These are phyloP conservation scores for Orius insidiosus DNA, from an alignment of 1,140 invertebrate species.

Conservation along the genomic window DNA sequence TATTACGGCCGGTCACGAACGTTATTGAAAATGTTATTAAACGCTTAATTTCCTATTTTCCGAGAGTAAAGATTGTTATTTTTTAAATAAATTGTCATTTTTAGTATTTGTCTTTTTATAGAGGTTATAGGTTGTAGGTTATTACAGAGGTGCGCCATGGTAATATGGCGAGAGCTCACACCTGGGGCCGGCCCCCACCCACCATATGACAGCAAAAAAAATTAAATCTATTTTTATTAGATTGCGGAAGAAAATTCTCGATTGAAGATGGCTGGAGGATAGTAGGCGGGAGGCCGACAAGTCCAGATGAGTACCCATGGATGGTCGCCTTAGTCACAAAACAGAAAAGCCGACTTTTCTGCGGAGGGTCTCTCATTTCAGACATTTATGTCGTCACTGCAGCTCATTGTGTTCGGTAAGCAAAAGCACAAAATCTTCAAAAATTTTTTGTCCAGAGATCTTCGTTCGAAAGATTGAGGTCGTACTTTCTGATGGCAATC, in stretches of 20 bases:
- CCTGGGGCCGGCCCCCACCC: too few species aligned
- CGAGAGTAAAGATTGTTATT: too few species aligned
- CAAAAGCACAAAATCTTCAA: not conserved
- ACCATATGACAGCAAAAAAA: too few species aligned
- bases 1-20: too few species aligned
- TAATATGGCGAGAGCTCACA: too few species aligned
- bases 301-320: constrained; percentile 35
- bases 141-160: too few species aligned
- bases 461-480: constrained; percentile 24
- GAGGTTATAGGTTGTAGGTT: too few species aligned
- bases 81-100: too few species aligned
- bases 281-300: constrained; percentile 30
- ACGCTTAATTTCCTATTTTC: too few species aligned
- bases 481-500: constrained; percentile 24
- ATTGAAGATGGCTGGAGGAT: constrained; percentile 24
- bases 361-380: constrained; percentile 42
- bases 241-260: constrained; percentile 27
- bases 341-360: constrained; percentile 32
- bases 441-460: not conserved
- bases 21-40: too few species aligned
- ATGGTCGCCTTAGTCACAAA: constrained; percentile 30
- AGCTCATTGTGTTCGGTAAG: constrained; percentile 42
- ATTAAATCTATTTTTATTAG: too few species aligned
- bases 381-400: constrained; percentile 39
- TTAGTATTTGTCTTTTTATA: too few species aligned